Base-by-base conservation (phyloP, 92 coral and sea anemone genomes). In the Umimayanthus chanpuru region DNA sequence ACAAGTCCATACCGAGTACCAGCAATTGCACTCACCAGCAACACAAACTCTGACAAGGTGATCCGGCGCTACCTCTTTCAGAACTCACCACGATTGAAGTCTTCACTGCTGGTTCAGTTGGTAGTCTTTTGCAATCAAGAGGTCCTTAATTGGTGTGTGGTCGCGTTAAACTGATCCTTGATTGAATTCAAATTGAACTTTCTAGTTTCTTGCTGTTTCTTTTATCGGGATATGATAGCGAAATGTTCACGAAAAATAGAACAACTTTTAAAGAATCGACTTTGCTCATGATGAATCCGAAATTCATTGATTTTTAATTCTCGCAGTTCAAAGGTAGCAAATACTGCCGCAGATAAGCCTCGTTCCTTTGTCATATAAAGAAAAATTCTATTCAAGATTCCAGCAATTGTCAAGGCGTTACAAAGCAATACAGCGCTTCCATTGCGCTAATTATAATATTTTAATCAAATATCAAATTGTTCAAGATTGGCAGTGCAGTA, bases 1-100 rank as follows among this genome's bases (percentile, higher is more conserved):
- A 53, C 15, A n/a, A 0, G 66, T 80, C 85, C 85, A 28, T 80
- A 29, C 20, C 85, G 70, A 30, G 79, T 75, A 26, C 28, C 25
- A n/a, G n/a, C n/a, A n/a, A n/a, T n/a, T n/a, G n/a, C 44, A 3
- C 28, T 74, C n/a, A 4, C 3, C 78, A 32, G 47, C 23, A 36
- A 75, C 18, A 9, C 21, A 73, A 73, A 18, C 68, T 61, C 26
- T 61, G 68, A 61, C 68, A 20, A 8, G 8, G 26, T 61, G 68
- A 20, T 61, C 68, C 68, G 4, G 68, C 26, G 68, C 9, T 61
- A 4, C n/a, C 1, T 61, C 9, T 61, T 61, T 18, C 26, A 7
- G 68, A 18, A 20, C 25, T 61, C 68, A 61, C 68, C 2, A 53
- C 1, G 58, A 9, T 18, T 61, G 25, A 6, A 5, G 3, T 20